Evolutionary conservation across 2,113 vertebrate species (phyloP).

Genomic region (Perccottus glenii): DNA sequence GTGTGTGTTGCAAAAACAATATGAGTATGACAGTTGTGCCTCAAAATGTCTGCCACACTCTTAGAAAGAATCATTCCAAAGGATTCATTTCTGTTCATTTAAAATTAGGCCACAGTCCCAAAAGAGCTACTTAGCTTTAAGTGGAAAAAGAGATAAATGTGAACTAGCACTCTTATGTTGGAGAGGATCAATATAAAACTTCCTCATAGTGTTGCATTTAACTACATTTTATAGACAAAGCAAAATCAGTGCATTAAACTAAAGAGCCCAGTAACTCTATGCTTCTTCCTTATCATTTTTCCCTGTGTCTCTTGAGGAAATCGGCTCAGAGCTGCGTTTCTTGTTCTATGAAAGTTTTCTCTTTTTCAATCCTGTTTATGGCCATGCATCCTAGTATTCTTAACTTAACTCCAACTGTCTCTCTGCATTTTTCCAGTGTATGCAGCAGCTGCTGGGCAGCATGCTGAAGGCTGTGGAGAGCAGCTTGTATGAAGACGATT

Average conservation of each 20-base stretch:
- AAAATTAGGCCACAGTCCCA: no score
- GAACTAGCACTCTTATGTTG: no score
- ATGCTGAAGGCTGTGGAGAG: constrained; percentile 49
- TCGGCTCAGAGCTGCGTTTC: neutral
- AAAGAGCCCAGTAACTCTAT: no score
- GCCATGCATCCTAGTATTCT: neutral
- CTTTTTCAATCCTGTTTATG: neutral
- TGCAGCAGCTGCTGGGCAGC: constrained; percentile 46
- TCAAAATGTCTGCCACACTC: no score
- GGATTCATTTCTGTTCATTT: no score
- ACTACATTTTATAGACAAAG: neutral
- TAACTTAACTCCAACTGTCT: constrained; percentile 17
- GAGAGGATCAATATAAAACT: no score
- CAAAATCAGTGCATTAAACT: no score
- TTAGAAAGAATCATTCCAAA: no score
- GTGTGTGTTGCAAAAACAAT: no score
- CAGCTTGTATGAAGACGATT: constrained; percentile 39
- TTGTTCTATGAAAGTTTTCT: neutral
- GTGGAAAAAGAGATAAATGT: no score
- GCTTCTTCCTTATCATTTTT: neutral
- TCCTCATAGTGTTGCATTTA: neutral
- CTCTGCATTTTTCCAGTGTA: constrained; percentile 18
- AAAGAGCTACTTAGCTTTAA: no score
- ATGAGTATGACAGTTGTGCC: no score
- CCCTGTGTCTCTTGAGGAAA: neutral